Base-by-base conservation (phyloP, 1,140 invertebrate genomes). In the Drosophila equinoxialis region DNA sequence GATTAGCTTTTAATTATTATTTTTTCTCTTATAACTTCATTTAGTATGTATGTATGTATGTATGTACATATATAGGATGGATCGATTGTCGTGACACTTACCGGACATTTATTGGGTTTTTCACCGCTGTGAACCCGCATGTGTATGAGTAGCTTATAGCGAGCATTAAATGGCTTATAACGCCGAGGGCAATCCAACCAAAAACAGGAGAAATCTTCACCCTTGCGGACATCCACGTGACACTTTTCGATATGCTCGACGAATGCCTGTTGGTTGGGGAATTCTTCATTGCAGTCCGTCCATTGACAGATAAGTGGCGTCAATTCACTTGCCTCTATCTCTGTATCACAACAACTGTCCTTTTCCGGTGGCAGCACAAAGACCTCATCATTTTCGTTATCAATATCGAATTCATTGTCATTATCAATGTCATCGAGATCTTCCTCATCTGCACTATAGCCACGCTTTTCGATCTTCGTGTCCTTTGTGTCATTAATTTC, bases 101-200 rank as follows among this genome's bases (percentile, higher is more conserved):
- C 98, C 92, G 96, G 96, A 92, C 98, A 99, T 93, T 98, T 97
- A 92, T 99, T 98, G 0, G 98, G 98, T 85, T 98, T 99, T 87
- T 99, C 97, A 13, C 98, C 98, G 42, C 97, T 98, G 91, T 99
- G 98, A 0, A 99, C 97, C 7, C 98, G 92, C 98, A 99, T 99
- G 92, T 99, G 98, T 68, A 99, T 99, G 7, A 99, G 94, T 6
- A 99, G 93, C 91, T 99, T 99, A 93, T 99, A 99, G 62, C 98
- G 94, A 0, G 98, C 98, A 92, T 99, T 99, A 92, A 99, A 99
- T 0, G 98, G 97, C 55, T 96, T 95, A 41, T 96, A 94, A 55
- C 95, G 94, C 33, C 98, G 93, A 0, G 96, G 96, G 93, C 98
- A 99, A 2, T 96, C 96, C 51, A 95, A 93, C 98, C 98, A 99